A percentile compares a stretch with the other conserved stretches of the same genome.
Evolutionary conservation across 2,797 vertebrate genomes (phyloP).

Genomic region (Trematocara caparti): DNA sequence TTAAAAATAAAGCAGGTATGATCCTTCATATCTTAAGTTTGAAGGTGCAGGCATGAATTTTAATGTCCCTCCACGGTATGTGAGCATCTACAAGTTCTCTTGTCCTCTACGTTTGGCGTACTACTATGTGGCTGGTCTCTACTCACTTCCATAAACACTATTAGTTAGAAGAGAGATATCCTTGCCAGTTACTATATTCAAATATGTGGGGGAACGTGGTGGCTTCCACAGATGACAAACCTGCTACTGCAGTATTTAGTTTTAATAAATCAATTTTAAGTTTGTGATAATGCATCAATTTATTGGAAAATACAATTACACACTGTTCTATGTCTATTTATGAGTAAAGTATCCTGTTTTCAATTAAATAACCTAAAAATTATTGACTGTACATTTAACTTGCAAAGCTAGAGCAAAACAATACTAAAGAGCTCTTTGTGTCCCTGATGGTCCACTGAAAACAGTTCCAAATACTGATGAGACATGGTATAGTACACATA

Average conservation of each 20-base stretch:
- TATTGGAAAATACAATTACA: background rate
- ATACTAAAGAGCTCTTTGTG: slow-evolving; percentile 2
- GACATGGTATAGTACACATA: slow-evolving; percentile 9
- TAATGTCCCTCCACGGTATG: background rate
- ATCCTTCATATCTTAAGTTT: background rate
- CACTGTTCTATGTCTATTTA: background rate
- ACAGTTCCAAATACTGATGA: slow-evolving; percentile 18
- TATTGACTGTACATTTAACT: background rate
- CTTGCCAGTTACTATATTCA: background rate
- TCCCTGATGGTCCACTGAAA: background rate
- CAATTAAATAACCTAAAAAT: background rate
- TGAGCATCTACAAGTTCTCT: background rate
- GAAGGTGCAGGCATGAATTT: background rate
- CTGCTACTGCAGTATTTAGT: background rate
- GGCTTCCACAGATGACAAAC: background rate
- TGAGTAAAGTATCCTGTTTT: background rate
- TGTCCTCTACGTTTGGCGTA: background rate
- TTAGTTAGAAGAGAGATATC: background rate
- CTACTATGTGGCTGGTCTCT: background rate
- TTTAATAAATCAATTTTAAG: background rate
- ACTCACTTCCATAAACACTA: background rate
- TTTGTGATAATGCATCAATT: background rate
- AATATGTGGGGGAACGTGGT: background rate
- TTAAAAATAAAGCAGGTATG: background rate
- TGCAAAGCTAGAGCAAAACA: background rate